Evolutionary conservation across 2,797 vertebrate species (phyloP), one percentile per base, ranked within the genome.

Genomic region (Catharus ustulatus): DNA sequence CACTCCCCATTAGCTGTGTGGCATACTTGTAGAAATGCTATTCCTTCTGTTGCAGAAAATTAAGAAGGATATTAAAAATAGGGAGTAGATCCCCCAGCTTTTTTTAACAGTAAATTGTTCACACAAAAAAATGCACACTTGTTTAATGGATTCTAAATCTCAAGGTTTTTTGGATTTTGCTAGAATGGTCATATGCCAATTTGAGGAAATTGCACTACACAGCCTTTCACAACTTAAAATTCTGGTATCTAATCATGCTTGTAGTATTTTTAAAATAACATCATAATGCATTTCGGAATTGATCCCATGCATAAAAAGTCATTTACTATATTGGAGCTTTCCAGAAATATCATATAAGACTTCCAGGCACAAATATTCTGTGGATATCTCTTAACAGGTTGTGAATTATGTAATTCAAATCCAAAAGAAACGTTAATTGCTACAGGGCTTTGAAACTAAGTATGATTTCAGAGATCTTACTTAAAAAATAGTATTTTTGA

Each of bases 71-170:
- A 30, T 30, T 5, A 51, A 88, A 79, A 80, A 57, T 12, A 4
- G 10, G 16, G 13, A 79, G 3, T 49, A 59, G 7, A 68, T 29
- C 1, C 5, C 3, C 4, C 36, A 13, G 0, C 20, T 69, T 51
- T 14, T 24, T 26, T 26, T 49, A 30, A 19, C 18, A 52, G 63
- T 26, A n/a, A 59, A 40, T 4, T 26, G 7, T 17, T 14, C 4
- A 8, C 10, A 38, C 4, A 51, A 20, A 11, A 6, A 13, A 43
- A 15, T 40, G 14, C 40, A 15, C 40, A 5, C 40, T 40, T 40
- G 74, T 55, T 69, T 26, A 13, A 20, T 42, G 43, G 57, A 51
- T 74, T 42, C 8, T 59, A 36, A 80, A 58, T 19, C 3, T 71
- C 42, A 34, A 21, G 20, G 62, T 32, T 87, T 4, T 7, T 14